Evolutionary conservation across 2,888 invertebrate species (phyloP), one percentile per base, ranked within the genome.

Genomic region (Mesochorus sp.): DNA sequence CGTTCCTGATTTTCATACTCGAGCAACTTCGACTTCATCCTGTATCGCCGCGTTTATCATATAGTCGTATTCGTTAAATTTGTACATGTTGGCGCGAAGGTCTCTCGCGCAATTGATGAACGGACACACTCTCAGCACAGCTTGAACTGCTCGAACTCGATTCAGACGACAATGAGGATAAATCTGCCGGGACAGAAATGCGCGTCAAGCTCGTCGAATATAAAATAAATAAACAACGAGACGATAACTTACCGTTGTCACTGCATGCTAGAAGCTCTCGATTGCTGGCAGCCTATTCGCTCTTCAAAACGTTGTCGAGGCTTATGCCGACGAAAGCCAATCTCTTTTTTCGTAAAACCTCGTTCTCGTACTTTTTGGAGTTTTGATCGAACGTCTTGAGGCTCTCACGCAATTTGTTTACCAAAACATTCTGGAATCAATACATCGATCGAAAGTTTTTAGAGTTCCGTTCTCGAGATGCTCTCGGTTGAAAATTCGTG

Each of bases 401-500:
- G 87, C 95, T 95, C 19, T 93, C 93, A 87, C 96, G 95, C 57
- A 99, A 91, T 17, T 95, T 94, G 66, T 92, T 92, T 68, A 98
- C 94, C 67, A 97, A 91, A 84, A 92, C 92, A 37, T 92, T 92
- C 94, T 95, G 87, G 78, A n/a, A 87, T 79, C 73, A 76, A 80
- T 73, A 64, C 81, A 76, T 74, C 8, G 57, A 24, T 67, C 57
- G n/a, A 31, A n/a, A n/a, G 93, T 88, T 96, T 95, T 80, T 95
- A 91, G 0, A 97, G 97, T 79, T 95, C 95, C 3, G 93, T 94
- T 95, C 80, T 94, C 96, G 34, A 95, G 90, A 86, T 98, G 0
- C 97, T 97, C 87, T 97, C 97, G 0, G 97, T 97, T 0, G 97
- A 97, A 90, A 98, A 98, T 91, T 98, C 98, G 86, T 98, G 98